Base-by-base conservation (phyloP, 2,888 invertebrate genomes). In the Slavum lentiscoides region DNA sequence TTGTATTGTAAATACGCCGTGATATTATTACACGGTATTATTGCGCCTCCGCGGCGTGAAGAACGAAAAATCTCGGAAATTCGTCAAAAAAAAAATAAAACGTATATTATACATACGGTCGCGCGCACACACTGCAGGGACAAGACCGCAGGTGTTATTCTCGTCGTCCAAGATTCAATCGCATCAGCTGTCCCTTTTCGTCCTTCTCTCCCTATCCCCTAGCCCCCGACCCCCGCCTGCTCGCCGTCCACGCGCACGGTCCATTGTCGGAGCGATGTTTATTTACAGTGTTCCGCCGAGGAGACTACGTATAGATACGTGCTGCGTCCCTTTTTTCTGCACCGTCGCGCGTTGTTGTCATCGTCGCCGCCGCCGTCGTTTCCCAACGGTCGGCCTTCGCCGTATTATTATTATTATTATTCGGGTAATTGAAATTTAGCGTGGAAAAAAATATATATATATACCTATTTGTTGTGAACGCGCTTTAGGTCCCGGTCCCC, bases 121-220 rank as follows among this genome's bases (percentile, higher is more conserved):
- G 39, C 39, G 64, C n/a, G 37, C 19, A n/a, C n/a, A 64, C 8
- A 1, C 30, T 37, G 19, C 11, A 39, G 66, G 58, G 66, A 39
- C 74, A 58, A 66, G 15, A 66, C 66, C 66, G 74, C 74, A 75
- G 74, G 74, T 75, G 74, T 67, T 66, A 67, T 58, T 75, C 19
- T 43, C 23, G 74, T 74, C 59, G 53, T 39, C 19, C 8, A 76
- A 77, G 77, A 77, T 77, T 77, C 77, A 70, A 77, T 77, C 62
- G 70, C 70, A 70, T 70, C 62, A 62, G 76, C 76, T 75, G 74
- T 59, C 62, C 62, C 19, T 13, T 7, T 23, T 23, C 39, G 53
- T 23, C 15, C 59, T 7, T 39, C 11, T 66, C 21, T 62, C 62
- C 43, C 19, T 39, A 30, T 30, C 4, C 30, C 30, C 30, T n/a